Conservation (phyloP, 2,888 invertebrate species). For the Lasioglossum pauxillum region DNA sequence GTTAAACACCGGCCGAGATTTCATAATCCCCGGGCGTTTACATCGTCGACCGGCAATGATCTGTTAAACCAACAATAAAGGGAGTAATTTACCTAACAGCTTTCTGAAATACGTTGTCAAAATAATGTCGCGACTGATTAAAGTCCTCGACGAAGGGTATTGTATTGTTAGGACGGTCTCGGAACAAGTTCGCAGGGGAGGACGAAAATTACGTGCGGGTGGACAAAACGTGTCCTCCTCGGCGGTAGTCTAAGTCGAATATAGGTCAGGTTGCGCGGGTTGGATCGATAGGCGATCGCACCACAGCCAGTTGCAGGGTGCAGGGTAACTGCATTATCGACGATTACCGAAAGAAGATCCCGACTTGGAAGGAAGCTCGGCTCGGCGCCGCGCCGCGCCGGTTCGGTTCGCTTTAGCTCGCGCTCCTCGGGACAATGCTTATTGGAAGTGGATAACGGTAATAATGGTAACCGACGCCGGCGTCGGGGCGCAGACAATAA, state of each 20-base stretch:
- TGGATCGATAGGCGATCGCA: slow-evolving; percentile 69
- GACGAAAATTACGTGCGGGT: not conserved
- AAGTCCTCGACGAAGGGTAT: not conserved
- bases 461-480: slow-evolving; percentile 37
- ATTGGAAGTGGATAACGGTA: slow-evolving; percentile 51
- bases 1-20: not conserved
- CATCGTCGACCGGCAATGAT: not conserved
- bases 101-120: not conserved
- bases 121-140: not conserved
- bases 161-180: not conserved
- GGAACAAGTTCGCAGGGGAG: not conserved
- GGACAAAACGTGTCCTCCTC: slow-evolving; percentile 18
- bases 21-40: not conserved
- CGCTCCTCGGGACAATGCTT: slow-evolving; percentile 39
- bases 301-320: slow-evolving; percentile 11
- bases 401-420: slow-evolving; percentile 12
- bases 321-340: slow-evolving; percentile 73
- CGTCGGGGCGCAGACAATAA: slow-evolving; percentile 25
- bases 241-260: slow-evolving; percentile 54
- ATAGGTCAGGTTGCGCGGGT: slow-evolving; percentile 62
- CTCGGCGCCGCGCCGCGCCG: not conserved
- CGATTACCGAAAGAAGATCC: slow-evolving; percentile 67
- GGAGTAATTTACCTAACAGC: not conserved
- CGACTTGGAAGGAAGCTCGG: slow-evolving; percentile 35
- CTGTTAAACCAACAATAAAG: not conserved